phyloP scores from a whole-genome alignment of 1,140 invertebrate species.

The Rhopalosiphum padi region DNA sequence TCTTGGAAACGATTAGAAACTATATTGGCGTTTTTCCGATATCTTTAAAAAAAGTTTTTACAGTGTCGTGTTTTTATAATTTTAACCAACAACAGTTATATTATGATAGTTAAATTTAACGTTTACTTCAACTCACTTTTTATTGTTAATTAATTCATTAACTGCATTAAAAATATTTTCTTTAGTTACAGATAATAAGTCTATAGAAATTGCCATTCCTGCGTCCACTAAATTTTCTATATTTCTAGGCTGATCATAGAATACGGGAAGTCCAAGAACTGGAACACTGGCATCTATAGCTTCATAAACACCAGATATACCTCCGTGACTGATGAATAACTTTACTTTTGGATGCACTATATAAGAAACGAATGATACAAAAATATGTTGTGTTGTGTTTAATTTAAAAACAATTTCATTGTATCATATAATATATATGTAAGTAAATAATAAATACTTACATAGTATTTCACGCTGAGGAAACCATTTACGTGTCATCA shows the following conservation, averaged over 20 bases:
- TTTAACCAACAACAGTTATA: background rate
- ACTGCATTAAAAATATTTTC: conserved; percentile 37
- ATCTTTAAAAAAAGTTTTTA: conserved; percentile 29
- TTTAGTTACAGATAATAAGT: conserved; percentile 63
- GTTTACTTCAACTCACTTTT: background rate
- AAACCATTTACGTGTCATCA: conserved; percentile 68
- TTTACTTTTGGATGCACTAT: conserved; percentile 73
- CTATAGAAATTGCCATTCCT: conserved; percentile 62
- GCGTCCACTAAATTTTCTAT: conserved; percentile 61
- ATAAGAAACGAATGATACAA: conserved; percentile 2
- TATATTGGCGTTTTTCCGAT: conserved; percentile 46
- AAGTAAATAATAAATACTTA: conserved; percentile 59
- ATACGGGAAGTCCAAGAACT: conserved; percentile 73
- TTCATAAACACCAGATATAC: conserved; percentile 74
- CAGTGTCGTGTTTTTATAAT: background rate
- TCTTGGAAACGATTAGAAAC: conserved; percentile 57
- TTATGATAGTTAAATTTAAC: background rate
- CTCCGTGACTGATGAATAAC: conserved; percentile 75
- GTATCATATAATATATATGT: background rate
- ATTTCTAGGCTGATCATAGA: conserved; percentile 70
- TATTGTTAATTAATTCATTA: background rate
- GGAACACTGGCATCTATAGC: conserved; percentile 74
- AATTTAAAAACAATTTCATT: background rate
- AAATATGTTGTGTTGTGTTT: background rate
- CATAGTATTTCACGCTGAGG: conserved; percentile 70